Percentiles rank a stretch among this genome's conserved stretches.
Conservation (phyloP, 2,797 vertebrate genomes). For the Alauda arvensis region DNA sequence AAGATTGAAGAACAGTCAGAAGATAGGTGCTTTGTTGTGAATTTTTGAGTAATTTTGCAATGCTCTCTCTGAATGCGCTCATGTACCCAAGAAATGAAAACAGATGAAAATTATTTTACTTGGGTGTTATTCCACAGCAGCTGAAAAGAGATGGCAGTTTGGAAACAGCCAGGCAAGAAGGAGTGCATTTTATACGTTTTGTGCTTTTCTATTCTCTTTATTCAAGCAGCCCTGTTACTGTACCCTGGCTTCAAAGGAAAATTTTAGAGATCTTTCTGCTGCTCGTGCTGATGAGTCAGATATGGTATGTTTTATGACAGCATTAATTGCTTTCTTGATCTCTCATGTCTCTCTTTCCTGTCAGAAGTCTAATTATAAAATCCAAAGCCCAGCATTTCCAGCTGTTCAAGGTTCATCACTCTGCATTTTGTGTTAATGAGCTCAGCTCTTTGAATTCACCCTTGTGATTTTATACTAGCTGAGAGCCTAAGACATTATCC, state of each 20-base stretch:
- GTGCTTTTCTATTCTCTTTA: not conserved
- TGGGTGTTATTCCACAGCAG: not conserved
- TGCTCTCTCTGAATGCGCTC: not conserved
- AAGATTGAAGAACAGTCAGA: not conserved
- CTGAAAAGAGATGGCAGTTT: not conserved
- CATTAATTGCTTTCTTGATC: conserved; percentile 2
- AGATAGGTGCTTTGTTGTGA: not conserved
- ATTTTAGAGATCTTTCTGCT: not conserved
- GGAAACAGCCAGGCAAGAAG: not conserved
- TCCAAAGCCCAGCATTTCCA: not conserved
- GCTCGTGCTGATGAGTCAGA: conserved; percentile 14
- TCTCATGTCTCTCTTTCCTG: not conserved
- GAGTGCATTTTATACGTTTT: not conserved
- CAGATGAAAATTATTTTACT: not conserved
- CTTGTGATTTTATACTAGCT: not conserved
- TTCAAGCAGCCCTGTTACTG: not conserved
- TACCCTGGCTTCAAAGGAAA: not conserved
- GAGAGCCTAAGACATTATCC: not conserved
- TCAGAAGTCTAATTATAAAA: conserved; percentile 3
- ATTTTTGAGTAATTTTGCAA: not conserved
- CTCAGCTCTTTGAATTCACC: not conserved
- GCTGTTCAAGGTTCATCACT: not conserved
- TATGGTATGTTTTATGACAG: not conserved
- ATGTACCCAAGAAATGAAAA: not conserved
- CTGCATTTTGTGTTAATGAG: not conserved